A percentile compares a stretch with the other conserved stretches of the same genome.
phyloP scores from a whole-genome alignment of 2,888 invertebrate species.

The Galeopsomyia nigrocyanea region DNA sequence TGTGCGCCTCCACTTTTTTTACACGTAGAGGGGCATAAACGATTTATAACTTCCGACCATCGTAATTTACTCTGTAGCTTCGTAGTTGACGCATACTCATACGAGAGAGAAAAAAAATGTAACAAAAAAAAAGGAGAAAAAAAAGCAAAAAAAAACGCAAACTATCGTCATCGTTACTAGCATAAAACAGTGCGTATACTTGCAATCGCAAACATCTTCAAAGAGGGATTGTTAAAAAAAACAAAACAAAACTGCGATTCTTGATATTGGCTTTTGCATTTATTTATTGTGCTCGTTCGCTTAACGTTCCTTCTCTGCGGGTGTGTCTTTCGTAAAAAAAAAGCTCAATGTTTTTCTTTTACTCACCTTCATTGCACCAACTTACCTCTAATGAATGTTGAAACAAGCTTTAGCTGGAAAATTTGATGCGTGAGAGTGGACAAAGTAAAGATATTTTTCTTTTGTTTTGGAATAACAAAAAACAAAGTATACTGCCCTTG shows the following conservation, averaged over 20 bases:
- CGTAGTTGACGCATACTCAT: slow-evolving; percentile 38
- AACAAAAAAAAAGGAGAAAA: too few relatives aligned
- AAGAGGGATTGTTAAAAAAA: slow-evolving; percentile 13
- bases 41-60: slow-evolving; percentile 33
- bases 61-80: slow-evolving; percentile 27
- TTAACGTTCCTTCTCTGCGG: too few relatives aligned
- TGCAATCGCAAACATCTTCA: slow-evolving; percentile 5
- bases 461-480: slow-evolving; percentile 9
- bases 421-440: neutral
- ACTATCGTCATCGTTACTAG: slow-evolving; percentile 33
- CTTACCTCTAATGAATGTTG: slow-evolving; percentile 9
- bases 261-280: too few relatives aligned
- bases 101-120: too few relatives aligned
- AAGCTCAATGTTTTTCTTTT: too few relatives aligned
- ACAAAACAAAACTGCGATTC: neutral
- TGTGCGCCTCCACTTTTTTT: neutral
- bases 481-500: slow-evolving; percentile 26
- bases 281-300: too few relatives aligned
- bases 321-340: too few relatives aligned
- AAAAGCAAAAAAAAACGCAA: neutral
- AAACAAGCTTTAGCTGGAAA: neutral
- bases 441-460: slow-evolving; percentile 5
- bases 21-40: slow-evolving; percentile 14
- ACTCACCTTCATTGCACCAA: neutral
- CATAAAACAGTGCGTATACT: slow-evolving; percentile 11